phyloP scores from a whole-genome alignment of 2,113 vertebrate species.

The Triplophysa rosa region DNA sequence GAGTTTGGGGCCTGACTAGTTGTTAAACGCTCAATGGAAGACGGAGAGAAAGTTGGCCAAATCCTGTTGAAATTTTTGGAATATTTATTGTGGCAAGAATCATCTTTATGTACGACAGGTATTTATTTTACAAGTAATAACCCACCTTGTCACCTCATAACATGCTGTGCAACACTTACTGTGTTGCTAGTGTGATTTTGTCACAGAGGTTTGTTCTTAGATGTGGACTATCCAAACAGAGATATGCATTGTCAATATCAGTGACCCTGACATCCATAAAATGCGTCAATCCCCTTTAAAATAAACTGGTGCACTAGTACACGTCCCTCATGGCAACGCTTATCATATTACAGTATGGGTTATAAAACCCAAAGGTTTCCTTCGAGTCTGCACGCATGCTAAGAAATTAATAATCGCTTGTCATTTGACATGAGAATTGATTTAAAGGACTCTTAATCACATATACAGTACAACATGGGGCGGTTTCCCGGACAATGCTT shows the following conservation, averaged over 20 bases:
- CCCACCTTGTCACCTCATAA: not conserved
- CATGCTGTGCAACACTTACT: not conserved
- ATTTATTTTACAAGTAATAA: not conserved
- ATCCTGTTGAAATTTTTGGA: no score
- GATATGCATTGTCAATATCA: not conserved
- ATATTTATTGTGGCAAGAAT: no score
- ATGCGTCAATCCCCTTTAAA: not conserved
- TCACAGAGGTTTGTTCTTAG: not conserved
- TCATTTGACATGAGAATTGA: not conserved
- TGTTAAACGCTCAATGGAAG: no score
- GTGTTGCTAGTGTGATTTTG: not conserved
- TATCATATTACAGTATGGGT: conserved; percentile 13
- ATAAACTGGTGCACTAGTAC: not conserved
- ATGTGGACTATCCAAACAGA: not conserved
- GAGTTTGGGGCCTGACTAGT: no score
- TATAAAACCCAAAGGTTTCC: not conserved
- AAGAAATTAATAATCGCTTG: not conserved
- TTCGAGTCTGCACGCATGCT: conserved; percentile 3
- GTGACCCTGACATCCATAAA: not conserved
- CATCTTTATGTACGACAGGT: no score
- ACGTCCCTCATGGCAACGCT: conserved; percentile 15
- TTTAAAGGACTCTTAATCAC: not conserved
- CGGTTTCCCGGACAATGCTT: no score
- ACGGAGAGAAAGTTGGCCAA: no score
- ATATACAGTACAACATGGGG: no score